Conservation (phyloP, 2,113 vertebrate species). For the Romanogobio albipinnatus region DNA sequence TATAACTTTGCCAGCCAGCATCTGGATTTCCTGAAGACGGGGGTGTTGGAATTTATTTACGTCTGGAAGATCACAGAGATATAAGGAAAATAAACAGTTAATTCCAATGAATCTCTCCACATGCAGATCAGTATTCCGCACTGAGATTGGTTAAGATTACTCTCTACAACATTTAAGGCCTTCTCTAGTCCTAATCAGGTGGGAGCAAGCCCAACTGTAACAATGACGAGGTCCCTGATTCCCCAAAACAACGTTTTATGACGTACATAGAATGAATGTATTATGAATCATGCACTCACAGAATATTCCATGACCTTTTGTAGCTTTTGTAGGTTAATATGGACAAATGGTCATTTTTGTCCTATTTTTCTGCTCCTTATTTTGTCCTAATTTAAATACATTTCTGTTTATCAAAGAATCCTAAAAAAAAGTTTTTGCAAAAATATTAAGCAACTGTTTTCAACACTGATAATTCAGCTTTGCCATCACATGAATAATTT, state of each 20-base stretch:
- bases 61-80: conserved; percentile 21
- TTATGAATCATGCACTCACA: background rate
- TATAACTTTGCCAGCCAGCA: conserved; percentile 7
- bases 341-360: background rate
- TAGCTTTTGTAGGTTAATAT: background rate
- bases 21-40: background rate
- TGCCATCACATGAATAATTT: background rate
- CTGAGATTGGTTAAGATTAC: background rate
- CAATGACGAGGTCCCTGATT: background rate
- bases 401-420: no score
- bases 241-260: background rate
- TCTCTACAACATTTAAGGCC: background rate
- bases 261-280: background rate
- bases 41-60: conserved; percentile 19
- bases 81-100: conserved; percentile 22
- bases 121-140: background rate
- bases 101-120: background rate
- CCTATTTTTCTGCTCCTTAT: background rate
- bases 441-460: no score
- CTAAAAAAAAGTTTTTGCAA: no score
- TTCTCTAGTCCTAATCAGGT: background rate
- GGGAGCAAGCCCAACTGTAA: background rate
- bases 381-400: no score
- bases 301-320: background rate
- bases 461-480: background rate